Percentiles rank a stretch among this genome's conserved stretches.
Evolutionary conservation across 2,113 vertebrate genomes (phyloP).

Genomic region (Coptodon rendalli): DNA sequence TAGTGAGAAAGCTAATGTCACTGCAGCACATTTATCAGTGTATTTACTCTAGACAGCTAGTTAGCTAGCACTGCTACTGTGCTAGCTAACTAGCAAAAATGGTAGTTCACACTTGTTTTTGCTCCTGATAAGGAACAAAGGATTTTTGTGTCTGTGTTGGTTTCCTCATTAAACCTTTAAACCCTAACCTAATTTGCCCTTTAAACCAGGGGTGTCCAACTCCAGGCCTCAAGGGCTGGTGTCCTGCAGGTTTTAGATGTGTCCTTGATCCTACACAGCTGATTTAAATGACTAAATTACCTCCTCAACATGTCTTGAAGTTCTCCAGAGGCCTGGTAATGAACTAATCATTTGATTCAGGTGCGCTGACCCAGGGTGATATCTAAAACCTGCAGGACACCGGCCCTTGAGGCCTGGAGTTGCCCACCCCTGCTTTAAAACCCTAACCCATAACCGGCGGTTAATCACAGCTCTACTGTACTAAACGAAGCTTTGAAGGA

Average conservation of each 20-base stretch:
- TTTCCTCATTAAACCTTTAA: neutral
- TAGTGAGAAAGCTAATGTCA: neutral
- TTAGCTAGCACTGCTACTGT: neutral
- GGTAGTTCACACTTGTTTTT: neutral
- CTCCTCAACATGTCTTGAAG: neutral
- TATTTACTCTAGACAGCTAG: neutral
- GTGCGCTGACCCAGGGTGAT: neutral
- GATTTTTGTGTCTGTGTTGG: neutral
- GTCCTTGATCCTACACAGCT: neutral
- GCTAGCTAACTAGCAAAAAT: neutral
- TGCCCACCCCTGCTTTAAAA: neutral
- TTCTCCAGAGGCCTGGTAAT: neutral
- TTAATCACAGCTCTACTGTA: neutral
- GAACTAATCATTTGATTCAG: neutral
- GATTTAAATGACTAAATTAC: neutral
- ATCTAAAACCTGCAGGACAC: neutral
- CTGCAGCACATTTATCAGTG: neutral
- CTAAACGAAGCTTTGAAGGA: neutral
- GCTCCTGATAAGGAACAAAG: neutral
- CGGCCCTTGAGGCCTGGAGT: neutral
- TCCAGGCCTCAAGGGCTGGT: fast-evolving
- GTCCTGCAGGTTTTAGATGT: neutral
- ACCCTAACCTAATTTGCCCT: neutral
- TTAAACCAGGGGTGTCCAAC: neutral
- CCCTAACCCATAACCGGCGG: neutral